A percentile compares a stretch with the other conserved stretches of the same genome.
Conservation (phyloP, 2,888 invertebrate species). For the Ceraclea dissimilis region DNA sequence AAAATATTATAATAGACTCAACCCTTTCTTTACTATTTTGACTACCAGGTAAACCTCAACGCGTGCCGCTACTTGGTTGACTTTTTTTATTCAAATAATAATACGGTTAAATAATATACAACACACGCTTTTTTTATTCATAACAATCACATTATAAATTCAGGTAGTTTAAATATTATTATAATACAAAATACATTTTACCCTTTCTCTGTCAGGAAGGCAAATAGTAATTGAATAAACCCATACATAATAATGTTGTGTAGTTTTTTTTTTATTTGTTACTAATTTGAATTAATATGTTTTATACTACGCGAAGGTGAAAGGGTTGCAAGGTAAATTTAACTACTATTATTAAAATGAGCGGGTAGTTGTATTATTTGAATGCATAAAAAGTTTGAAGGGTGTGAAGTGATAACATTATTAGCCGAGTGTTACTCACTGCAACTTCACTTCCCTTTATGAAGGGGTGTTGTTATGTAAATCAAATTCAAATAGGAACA, state of each 20-base stretch:
- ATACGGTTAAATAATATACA: not conserved
- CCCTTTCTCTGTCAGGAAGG: not conserved
- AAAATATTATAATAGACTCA: not conserved
- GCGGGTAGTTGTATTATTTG: not conserved
- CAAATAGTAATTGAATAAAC: not conserved
- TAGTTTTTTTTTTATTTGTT: not conserved
- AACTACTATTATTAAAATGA: not conserved
- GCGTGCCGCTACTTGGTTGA: not conserved
- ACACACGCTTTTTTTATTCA: not conserved
- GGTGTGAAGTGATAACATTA: not conserved
- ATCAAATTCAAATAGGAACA: no score
- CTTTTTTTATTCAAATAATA: not conserved
- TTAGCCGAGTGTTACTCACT: no score
- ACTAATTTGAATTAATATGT: not conserved
- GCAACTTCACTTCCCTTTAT: no score
- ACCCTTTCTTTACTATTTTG: not conserved
- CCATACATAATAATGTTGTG: not conserved
- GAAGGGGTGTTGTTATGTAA: no score
- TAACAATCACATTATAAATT: not conserved
- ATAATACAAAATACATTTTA: not conserved
- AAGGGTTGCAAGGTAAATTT: not conserved
- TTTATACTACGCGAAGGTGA: not conserved
- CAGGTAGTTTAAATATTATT: not conserved
- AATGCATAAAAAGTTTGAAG: not conserved
- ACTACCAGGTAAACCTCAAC: not conserved